Evolutionary conservation across 2,113 vertebrate genomes (phyloP), one percentile per base, ranked within the genome.

Genomic region (Halichoeres trimaculatus): DNA sequence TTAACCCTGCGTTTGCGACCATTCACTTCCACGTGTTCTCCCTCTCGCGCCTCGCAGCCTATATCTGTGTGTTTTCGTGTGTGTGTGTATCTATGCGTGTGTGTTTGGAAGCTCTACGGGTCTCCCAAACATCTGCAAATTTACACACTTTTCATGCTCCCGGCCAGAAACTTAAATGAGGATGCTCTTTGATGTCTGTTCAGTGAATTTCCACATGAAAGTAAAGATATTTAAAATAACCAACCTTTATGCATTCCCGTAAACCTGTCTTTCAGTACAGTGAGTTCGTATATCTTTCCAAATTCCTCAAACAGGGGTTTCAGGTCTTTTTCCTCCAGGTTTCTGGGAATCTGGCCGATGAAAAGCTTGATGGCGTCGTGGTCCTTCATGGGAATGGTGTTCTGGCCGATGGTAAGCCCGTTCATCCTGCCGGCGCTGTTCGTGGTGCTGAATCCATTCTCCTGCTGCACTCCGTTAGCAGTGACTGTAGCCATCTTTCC

Each of bases 301-400:
- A 98, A 98, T 96, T 98, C 95, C 96, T 98, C 97, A 95, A 98
- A 98, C 80, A 98, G 95, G 74, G 97, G 97, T 93, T 98, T 98
- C 93, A 98, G 96, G 93, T 98, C 97, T 89, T 96, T 95, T 91
- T 98, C 97, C 90, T 98, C 96, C 94, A 98, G 95, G 93, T 97
- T 96, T 72, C 97, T 94, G 79, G 97, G 97, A 91, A 98, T 98
- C 94, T 98, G 97, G 80, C 97, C 97, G 92, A 98, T 95, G 95
- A 98, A 98, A 68, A 98, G 96, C 95, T 98, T 98, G 96, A 98
- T 98, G 96, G 97, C 96, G 95, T 98, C 96, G 95, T 96, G 96
- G 94, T 98, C 97, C 95, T 98, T 98, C 96, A 98, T 97, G 90
- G 97, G 96, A 92, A 96, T 96, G 93, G 95, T 93, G 94, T 92